Conservation (phyloP, 2,113 vertebrate genomes). For the Python bivittatus region DNA sequence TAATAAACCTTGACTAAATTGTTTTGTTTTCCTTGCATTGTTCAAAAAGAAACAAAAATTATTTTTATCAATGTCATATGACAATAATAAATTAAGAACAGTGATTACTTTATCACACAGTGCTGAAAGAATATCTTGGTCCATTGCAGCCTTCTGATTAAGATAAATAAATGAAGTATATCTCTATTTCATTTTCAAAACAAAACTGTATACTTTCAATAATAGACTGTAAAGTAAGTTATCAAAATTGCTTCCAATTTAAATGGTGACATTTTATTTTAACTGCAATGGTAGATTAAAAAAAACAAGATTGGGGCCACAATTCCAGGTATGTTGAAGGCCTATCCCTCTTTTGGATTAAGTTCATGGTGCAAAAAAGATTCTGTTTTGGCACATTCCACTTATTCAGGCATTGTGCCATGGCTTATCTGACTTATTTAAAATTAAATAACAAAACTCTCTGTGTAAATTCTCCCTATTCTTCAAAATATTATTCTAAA, state of each 20-base stretch:
- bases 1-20: not conserved
- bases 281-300: not conserved
- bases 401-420: not conserved
- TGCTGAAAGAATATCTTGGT: not conserved
- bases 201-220: not conserved
- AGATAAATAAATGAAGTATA: not conserved
- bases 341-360: not conserved
- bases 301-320: not conserved
- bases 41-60: not conserved
- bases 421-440: not conserved
- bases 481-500: conserved; percentile 73
- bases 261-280: not conserved
- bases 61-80: not conserved
- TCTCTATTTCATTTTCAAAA: not conserved
- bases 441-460: not conserved
- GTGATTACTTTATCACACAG: not conserved
- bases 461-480: not conserved
- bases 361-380: not conserved
- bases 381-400: too few relatives aligned
- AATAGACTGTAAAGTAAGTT: not conserved
- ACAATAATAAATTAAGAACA: not conserved
- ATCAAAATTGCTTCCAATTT: not conserved
- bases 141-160: not conserved
- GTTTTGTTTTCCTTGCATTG: not conserved
- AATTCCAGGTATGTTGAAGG: not conserved